These are phyloP conservation scores for Halcyon senegalensis DNA, from an alignment of 2,113 vertebrate species.

Conservation along the genomic window DNA sequence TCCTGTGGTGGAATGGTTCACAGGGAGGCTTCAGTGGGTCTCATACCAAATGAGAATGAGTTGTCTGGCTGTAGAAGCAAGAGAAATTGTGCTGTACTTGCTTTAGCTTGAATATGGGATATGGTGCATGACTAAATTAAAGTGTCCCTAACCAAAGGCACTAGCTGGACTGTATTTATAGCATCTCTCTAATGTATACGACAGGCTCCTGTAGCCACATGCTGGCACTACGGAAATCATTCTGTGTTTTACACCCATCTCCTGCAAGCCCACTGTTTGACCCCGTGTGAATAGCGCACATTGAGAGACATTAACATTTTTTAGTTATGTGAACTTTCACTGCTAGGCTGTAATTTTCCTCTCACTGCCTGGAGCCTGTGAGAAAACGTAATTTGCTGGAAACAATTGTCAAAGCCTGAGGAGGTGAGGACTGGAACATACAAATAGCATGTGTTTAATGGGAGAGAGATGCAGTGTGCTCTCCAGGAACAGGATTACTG, in stretches of 20 bases:
- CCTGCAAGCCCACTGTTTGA: neutral
- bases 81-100: neutral
- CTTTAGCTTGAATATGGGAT: neutral
- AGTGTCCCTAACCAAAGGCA: neutral
- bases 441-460: neutral
- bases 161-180: neutral
- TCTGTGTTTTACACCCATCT: neutral
- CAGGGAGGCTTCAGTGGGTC: neutral
- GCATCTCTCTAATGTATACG: neutral
- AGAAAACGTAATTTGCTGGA: neutral
- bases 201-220: neutral
- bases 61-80: neutral
- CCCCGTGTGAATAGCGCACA: neutral
- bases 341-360: conserved; percentile 10
- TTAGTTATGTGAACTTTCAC: neutral
- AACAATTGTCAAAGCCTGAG: conserved; percentile 6
- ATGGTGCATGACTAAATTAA: neutral
- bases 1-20: neutral
- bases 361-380: neutral
- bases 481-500: neutral
- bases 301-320: neutral
- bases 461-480: neutral
- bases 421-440: neutral
- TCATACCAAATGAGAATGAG: neutral
- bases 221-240: neutral